Evolutionary conservation across 2,797 vertebrate genomes (phyloP).

Genomic region (Gadopsis bispinosus): DNA sequence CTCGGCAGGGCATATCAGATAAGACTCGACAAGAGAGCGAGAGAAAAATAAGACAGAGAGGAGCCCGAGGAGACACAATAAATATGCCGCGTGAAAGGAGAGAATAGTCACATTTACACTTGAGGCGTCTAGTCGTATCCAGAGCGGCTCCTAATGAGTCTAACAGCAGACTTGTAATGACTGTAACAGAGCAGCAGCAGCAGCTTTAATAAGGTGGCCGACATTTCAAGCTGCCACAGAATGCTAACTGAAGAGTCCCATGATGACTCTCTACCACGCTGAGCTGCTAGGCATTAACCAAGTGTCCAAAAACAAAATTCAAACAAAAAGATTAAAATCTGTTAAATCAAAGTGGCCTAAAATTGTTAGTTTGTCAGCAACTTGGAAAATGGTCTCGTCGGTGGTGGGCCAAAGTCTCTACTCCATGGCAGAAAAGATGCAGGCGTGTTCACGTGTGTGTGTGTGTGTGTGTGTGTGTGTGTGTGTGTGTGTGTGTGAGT

Average conservation of each 20-base stretch:
- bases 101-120: background rate
- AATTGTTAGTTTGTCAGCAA: background rate
- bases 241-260: background rate
- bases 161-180: constrained; percentile 27
- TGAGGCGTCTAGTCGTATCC: background rate
- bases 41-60: background rate
- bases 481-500: background rate
- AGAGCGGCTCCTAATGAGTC: constrained; percentile 5
- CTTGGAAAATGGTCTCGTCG: background rate
- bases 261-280: constrained; percentile 8
- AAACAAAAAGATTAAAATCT: background rate
- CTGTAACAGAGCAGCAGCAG: constrained; percentile 23
- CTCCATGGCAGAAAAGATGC: background rate
- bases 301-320: background rate
- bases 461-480: no score
- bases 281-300: constrained; percentile 7
- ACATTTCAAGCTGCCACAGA: constrained; percentile 6
- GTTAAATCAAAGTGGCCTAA: background rate
- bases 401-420: background rate
- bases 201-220: constrained; percentile 7
- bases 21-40: background rate
- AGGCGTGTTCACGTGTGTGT: background rate
- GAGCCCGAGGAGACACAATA: background rate
- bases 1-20: constrained; percentile 3
- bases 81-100: background rate